These are phyloP conservation scores for Rhodinocichla rosea DNA, from an alignment of 2,113 vertebrate genomes.

Conservation along the genomic window DNA sequence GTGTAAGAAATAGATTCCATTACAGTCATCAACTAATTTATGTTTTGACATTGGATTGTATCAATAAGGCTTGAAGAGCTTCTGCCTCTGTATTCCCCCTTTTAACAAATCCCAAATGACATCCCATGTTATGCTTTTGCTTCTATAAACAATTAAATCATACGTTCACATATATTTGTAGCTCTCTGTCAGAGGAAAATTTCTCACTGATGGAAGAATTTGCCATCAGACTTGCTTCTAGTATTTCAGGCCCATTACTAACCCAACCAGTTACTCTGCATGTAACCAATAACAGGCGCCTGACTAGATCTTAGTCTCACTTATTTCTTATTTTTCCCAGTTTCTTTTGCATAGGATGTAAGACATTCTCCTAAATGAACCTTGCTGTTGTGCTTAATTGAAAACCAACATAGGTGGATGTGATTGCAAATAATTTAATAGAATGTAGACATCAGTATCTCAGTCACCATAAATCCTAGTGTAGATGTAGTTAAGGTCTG, in stretches of 20 bases:
- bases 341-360: background rate
- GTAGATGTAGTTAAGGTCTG: background rate
- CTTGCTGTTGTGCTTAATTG: background rate
- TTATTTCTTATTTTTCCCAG: background rate
- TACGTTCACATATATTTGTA: background rate
- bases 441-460: background rate
- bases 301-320: background rate
- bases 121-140: background rate
- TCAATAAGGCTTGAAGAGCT: background rate
- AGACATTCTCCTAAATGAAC: background rate
- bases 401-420: background rate
- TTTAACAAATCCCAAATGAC: background rate
- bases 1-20: background rate
- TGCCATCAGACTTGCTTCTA: background rate
- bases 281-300: background rate
- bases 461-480: background rate
- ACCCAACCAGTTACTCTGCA: background rate
- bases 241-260: background rate
- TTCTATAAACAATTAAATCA: conserved; percentile 37
- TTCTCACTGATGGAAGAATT: background rate
- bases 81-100: background rate
- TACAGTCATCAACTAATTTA: background rate
- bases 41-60: background rate
- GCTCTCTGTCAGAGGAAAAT: background rate
- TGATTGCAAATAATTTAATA: background rate